Percentiles rank a stretch among this genome's conserved stretches.
These are phyloP conservation scores for Heterodera schachtii DNA, from an alignment of 1,140 invertebrate species.

Conservation along the genomic window DNA sequence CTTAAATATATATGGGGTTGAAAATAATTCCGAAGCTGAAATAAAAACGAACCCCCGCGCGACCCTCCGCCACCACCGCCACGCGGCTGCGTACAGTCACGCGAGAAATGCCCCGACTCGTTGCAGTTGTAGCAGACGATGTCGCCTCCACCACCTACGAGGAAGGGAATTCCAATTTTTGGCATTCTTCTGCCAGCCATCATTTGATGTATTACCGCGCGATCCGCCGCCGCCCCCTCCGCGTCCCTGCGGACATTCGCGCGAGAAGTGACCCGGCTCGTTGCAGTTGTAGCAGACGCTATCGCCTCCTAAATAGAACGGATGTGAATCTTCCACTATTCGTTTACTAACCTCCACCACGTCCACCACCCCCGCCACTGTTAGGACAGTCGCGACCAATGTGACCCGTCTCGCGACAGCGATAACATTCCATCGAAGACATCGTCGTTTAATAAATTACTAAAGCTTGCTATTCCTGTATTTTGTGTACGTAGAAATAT, in stretches of 20 bases:
- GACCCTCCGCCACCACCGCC: neutral
- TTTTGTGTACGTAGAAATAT: too few relatives aligned
- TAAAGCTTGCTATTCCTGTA: too few relatives aligned
- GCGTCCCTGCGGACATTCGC: conserved; percentile 7
- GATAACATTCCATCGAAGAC: conserved; percentile 20
- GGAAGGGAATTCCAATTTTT: neutral
- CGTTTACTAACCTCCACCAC: conserved; percentile 1
- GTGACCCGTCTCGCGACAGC: conserved; percentile 18
- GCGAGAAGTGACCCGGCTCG: conserved; percentile 12
- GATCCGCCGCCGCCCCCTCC: conserved; percentile 1
- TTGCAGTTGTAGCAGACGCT: conserved; percentile 10
- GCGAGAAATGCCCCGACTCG: conserved; percentile 11
- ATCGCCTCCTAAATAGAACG: neutral
- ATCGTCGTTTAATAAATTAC: conserved; percentile 2
- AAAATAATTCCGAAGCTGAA: too few relatives aligned
- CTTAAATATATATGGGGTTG: neutral
- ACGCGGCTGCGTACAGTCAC: conserved; percentile 11
- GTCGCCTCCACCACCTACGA: conserved; percentile 16
- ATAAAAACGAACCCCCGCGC: neutral
- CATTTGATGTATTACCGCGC: neutral
- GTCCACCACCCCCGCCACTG: conserved; percentile 13
- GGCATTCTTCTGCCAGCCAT: too few relatives aligned
- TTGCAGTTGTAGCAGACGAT: conserved; percentile 27
- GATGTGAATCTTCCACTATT: neutral
- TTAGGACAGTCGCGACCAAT: conserved; percentile 19